Percentiles rank a stretch among this genome's conserved stretches.
Conservation (phyloP, 2,113 vertebrate species). For the Dasyurus viverrinus region DNA sequence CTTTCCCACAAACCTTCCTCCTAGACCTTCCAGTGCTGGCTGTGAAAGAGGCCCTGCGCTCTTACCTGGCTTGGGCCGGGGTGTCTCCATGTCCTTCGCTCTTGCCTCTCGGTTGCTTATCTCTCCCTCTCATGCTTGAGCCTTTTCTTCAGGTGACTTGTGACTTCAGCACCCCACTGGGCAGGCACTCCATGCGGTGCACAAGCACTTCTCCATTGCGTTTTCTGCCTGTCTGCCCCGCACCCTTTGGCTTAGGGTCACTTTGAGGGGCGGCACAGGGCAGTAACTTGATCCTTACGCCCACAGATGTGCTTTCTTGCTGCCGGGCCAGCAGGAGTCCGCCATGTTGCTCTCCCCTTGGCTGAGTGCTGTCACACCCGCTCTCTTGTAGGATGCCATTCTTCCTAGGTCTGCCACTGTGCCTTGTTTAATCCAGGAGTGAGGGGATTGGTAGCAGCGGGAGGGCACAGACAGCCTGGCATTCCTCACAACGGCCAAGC, state of each 20-base stretch:
- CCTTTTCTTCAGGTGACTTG: background rate
- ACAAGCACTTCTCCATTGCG: background rate
- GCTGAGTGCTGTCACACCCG: background rate
- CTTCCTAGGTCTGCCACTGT: no score
- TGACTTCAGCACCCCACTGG: no score
- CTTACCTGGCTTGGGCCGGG: background rate
- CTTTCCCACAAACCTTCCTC: background rate
- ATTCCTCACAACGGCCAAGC: no score
- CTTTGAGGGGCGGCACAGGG: background rate
- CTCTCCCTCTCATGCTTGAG: background rate
- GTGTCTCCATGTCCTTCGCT: no score
- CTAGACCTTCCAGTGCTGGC: background rate
- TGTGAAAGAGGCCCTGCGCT: background rate
- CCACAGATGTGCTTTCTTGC: no score
- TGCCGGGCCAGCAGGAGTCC: no score
- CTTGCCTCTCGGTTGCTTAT: background rate
- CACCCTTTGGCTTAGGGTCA: background rate
- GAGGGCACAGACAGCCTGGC: no score
- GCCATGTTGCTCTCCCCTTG: background rate
- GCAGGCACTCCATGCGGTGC: no score
- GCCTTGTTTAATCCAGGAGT: no score
- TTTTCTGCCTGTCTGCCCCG: background rate
- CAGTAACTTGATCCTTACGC: background rate
- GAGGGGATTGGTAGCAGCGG: no score
- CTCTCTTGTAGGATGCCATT: no score